Evolutionary conservation across 1,140 invertebrate species (phyloP).

Genomic region (Drosophila sp.): DNA sequence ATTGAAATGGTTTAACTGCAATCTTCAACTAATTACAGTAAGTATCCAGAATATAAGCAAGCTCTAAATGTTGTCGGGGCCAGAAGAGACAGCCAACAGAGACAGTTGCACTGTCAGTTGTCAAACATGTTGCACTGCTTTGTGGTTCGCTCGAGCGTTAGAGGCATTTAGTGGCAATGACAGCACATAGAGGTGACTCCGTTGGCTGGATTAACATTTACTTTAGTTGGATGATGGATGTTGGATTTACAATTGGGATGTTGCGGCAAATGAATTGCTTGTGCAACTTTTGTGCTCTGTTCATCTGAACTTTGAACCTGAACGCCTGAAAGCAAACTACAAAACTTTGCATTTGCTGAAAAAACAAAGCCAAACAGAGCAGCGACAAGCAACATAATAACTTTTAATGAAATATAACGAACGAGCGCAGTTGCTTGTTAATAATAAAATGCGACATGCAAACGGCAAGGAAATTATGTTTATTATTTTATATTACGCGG

Average conservation of each 20-base stretch:
- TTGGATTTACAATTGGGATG: constrained; percentile 42
- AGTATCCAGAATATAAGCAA: neutral
- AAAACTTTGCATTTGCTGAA: constrained; percentile 57
- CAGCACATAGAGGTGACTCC: constrained; percentile 6
- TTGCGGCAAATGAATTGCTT: constrained; percentile 38
- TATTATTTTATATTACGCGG: constrained; percentile 71
- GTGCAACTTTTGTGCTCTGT: constrained; percentile 32
- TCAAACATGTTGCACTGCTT: constrained; percentile 67
- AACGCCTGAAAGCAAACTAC: constrained; percentile 56
- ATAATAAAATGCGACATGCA: constrained; percentile 73
- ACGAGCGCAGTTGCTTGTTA: constrained; percentile 72
- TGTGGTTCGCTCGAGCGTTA: constrained; percentile 47
- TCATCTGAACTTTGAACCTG: constrained; percentile 65
- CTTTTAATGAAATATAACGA: constrained; percentile 81
- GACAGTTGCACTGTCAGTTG: constrained; percentile 59
- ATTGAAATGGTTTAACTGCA: constrained; percentile 1
- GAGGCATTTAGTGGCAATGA: constrained; percentile 41
- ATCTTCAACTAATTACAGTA: constrained; percentile 1
- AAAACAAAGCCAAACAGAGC: constrained; percentile 25
- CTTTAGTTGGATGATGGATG: constrained; percentile 69
- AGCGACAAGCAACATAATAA: constrained; percentile 57
- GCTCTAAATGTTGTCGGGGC: neutral
- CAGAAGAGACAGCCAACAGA: neutral
- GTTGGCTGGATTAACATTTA: constrained; percentile 58
- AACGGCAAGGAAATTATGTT: constrained; percentile 74